Evolutionary conservation across 2,797 vertebrate genomes (phyloP).

Genomic region (Sternarchorhynchus goeldii): DNA sequence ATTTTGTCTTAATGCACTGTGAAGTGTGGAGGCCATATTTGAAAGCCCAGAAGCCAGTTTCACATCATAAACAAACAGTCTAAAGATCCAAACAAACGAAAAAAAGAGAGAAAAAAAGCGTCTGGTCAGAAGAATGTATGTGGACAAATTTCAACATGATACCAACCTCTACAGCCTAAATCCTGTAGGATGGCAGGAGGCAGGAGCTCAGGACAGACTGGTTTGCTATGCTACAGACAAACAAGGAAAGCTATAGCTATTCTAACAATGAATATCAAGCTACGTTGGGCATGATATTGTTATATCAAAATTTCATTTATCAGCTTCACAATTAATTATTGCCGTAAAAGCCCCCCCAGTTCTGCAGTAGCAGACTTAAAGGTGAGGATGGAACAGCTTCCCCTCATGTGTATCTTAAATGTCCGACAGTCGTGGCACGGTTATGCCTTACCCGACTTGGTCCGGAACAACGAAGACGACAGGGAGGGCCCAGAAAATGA

Average conservation of each 20-base stretch:
- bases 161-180: conserved; percentile 30
- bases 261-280: conserved; percentile 10
- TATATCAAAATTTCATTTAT: conserved; percentile 33
- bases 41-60: conserved; percentile 67
- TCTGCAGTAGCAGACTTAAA: conserved; percentile 9
- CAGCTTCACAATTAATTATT: conserved; percentile 22
- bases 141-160: conserved; percentile 21
- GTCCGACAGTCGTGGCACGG: background rate
- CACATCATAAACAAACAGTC: conserved; percentile 59
- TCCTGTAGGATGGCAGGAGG: conserved; percentile 23
- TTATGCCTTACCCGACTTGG: background rate
- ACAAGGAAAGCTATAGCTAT: background rate
- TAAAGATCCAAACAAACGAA: conserved; percentile 16
- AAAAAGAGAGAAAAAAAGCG: conserved; percentile 17
- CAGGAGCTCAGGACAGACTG: conserved; percentile 26
- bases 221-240: conserved; percentile 42
- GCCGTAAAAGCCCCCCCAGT: conserved; percentile 23
- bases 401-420: conserved; percentile 15
- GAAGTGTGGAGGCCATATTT: conserved; percentile 73
- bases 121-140: conserved; percentile 65
- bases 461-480: background rate
- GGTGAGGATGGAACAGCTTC: conserved; percentile 22
- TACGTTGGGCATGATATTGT: conserved; percentile 31
- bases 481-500: conserved; percentile 3
- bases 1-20: conserved; percentile 84